Percentiles rank a stretch among this genome's conserved stretches.
Conservation (phyloP, 1,140 invertebrate genomes). For the Metopolophium dirhodum region DNA sequence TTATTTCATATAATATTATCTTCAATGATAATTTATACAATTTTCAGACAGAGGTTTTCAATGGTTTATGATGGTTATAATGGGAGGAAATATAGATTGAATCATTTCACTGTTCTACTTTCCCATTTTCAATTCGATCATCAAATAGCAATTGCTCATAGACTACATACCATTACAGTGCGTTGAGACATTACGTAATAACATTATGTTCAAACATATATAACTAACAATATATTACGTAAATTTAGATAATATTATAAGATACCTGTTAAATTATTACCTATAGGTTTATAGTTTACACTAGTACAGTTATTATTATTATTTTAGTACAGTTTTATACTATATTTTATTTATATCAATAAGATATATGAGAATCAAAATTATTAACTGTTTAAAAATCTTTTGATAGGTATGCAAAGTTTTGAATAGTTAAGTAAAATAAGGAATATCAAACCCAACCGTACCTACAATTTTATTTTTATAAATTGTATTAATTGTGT, state of each 20-base stretch:
- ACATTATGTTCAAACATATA: neutral
- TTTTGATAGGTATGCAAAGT: neutral
- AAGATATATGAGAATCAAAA: neutral
- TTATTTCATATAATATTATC: neutral
- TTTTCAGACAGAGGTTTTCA: neutral
- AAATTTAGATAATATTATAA: conserved; percentile 12
- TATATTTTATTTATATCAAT: neutral
- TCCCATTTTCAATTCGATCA: conserved; percentile 13
- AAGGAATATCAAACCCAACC: neutral
- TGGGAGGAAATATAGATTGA: neutral
- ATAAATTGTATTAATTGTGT: neutral
- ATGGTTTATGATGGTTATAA: neutral
- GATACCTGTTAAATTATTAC: neutral
- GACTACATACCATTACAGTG: neutral
- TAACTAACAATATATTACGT: neutral
- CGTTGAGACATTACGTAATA: neutral
- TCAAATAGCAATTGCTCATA: conserved; percentile 6
- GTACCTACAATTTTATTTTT: neutral
- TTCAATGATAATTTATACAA: neutral
- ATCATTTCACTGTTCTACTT: conserved; percentile 16
- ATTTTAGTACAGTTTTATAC: neutral
- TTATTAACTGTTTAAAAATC: neutral
- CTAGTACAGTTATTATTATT: too few relatives aligned
- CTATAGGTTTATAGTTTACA: neutral
- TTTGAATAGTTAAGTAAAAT: neutral